phyloP scores from a whole-genome alignment of 2,113 vertebrate species.

The Tor tambroides region DNA sequence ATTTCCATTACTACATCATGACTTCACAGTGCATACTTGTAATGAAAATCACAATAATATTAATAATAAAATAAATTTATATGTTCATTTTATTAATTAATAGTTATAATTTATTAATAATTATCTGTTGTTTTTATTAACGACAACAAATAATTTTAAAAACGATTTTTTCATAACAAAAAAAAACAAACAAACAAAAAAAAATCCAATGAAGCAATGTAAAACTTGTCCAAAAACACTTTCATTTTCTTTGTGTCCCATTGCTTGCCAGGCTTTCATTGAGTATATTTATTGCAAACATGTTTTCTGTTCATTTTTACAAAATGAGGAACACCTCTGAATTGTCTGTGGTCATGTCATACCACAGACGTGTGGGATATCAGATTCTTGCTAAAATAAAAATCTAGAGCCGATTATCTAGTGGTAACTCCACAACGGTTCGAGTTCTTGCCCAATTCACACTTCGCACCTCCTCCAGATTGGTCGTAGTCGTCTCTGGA shows the following conservation, averaged over 20 bases:
- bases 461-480: constrained; percentile 73
- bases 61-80: too few species aligned
- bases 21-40: too few species aligned
- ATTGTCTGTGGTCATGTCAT: background rate
- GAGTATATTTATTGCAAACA: background rate
- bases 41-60: too few species aligned
- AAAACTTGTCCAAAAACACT: background rate
- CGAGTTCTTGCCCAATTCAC: background rate
- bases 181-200: background rate
- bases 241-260: background rate
- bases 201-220: background rate
- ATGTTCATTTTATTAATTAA: too few species aligned
- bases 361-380: background rate
- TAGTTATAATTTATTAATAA: too few species aligned
- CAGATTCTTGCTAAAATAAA: background rate
- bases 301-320: background rate
- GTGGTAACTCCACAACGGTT: background rate
- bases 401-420: background rate
- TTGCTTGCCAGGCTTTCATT: background rate
- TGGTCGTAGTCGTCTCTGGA: constrained; percentile 85
- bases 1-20: background rate
- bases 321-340: background rate
- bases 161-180: too few species aligned
- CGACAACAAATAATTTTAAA: too few species aligned
- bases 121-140: too few species aligned